phyloP scores from a whole-genome alignment of 2,888 invertebrate species.

The Trilocha varians region DNA sequence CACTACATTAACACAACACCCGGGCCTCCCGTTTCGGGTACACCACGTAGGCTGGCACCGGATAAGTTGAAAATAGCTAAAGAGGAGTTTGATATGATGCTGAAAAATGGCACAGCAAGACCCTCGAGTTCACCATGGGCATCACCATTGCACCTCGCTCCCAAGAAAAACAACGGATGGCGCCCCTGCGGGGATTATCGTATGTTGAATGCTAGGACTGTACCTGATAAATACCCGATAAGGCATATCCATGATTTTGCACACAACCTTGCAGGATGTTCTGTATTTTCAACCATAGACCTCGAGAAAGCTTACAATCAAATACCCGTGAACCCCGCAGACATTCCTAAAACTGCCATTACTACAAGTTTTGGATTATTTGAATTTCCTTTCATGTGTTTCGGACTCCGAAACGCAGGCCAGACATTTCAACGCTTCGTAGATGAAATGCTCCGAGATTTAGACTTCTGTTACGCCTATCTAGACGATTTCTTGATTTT shows the following conservation, averaged over 20 bases:
- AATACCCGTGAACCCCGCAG: no score
- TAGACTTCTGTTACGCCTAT: no score
- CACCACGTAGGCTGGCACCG: no score
- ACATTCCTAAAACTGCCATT: constrained; percentile 26
- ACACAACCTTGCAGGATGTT: background rate
- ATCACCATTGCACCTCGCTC: constrained; percentile 17
- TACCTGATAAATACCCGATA: constrained; percentile 15
- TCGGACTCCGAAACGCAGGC: constrained; percentile 15
- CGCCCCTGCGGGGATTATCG: no score
- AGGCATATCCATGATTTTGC: constrained; percentile 17
- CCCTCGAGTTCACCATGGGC: no score
- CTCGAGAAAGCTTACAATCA: no score
- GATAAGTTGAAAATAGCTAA: no score
- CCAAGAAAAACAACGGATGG: no score
- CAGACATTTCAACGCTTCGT: background rate
- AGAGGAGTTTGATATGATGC: no score
- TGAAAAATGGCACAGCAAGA: no score
- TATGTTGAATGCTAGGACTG: constrained; percentile 13
- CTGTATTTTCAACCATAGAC: background rate
- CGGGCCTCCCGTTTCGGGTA: constrained; percentile 8
- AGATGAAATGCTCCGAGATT: background rate
- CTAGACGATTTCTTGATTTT: no score
- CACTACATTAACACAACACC: constrained; percentile 14
- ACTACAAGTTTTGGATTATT: constrained; percentile 26
- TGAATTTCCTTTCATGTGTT: constrained; percentile 28